Percentiles rank a stretch among this genome's conserved stretches.
Evolutionary conservation across 2,797 vertebrate species (phyloP).

Genomic region (Columba guinea): DNA sequence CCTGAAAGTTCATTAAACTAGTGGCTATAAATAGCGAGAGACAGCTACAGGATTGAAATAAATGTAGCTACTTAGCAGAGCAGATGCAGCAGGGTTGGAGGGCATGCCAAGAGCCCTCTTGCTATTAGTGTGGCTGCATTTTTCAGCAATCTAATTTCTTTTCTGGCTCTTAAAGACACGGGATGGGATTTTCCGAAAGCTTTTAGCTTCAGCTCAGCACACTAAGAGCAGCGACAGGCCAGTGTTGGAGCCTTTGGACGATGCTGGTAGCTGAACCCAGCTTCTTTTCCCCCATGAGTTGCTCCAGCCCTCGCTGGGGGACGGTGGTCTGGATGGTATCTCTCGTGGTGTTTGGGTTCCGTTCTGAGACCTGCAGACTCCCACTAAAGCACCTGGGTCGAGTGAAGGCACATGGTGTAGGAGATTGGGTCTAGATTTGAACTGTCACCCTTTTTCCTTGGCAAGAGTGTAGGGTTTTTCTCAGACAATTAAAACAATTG

Average conservation of each 20-base stretch:
- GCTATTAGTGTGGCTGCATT: not conserved
- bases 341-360: not conserved
- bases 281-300: not conserved
- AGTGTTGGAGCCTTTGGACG: not conserved
- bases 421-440: not conserved
- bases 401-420: not conserved
- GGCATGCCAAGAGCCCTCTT: not conserved
- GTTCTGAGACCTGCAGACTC: not conserved
- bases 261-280: not conserved
- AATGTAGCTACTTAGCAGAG: conserved; percentile 1
- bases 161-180: not conserved
- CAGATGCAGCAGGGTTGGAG: not conserved
- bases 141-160: not conserved
- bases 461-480: not conserved
- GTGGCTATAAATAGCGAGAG: conserved; percentile 24
- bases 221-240: not conserved
- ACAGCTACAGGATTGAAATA: not conserved
- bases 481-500: not conserved
- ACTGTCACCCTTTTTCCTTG: not conserved
- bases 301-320: rapidly evolving
- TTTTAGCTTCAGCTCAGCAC: not conserved
- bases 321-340: not conserved
- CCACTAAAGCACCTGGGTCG: not conserved
- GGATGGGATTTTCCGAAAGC: not conserved
- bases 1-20: conserved; percentile 14